These are phyloP conservation scores for Phaonia tiefii DNA, from an alignment of 2,888 invertebrate species.

Conservation along the genomic window DNA sequence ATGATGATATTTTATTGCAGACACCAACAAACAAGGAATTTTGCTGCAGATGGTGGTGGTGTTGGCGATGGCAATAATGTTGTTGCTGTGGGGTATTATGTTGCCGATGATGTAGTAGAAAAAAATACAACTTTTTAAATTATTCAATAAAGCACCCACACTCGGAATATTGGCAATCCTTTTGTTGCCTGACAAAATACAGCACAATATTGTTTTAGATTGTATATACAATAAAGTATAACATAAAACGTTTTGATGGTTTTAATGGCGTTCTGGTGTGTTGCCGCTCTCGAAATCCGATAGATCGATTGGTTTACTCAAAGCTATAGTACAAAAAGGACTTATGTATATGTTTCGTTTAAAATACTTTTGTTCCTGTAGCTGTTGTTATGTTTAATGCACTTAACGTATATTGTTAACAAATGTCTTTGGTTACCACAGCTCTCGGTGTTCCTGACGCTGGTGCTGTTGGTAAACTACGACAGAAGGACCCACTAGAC, in stretches of 20 bases:
- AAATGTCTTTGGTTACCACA: background rate
- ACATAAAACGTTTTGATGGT: slow-evolving; percentile 25
- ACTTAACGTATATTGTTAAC: slow-evolving; percentile 28
- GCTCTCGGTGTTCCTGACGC: background rate
- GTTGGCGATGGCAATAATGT: background rate
- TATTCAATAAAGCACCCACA: slow-evolving; percentile 24
- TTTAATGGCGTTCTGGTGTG: slow-evolving; percentile 21
- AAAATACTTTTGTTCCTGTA: background rate
- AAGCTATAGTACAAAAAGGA: background rate
- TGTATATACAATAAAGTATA: background rate
- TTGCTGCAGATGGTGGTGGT: background rate
- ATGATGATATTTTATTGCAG: slow-evolving; percentile 48
- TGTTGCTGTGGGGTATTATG: slow-evolving; percentile 35
- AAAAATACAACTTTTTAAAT: background rate
- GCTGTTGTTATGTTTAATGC: slow-evolving; percentile 32
- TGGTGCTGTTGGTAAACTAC: background rate
- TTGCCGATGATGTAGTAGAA: slow-evolving; percentile 32
- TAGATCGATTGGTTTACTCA: background rate
- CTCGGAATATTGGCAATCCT: background rate
- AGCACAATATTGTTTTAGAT: background rate
- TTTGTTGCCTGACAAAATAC: background rate
- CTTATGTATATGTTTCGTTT: slow-evolving; percentile 5
- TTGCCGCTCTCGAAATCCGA: background rate
- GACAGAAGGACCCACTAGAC: slow-evolving; percentile 33
- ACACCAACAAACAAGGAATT: background rate